phyloP scores from a whole-genome alignment of 2,113 vertebrate genomes.

The Pseudopodoces humilis region DNA sequence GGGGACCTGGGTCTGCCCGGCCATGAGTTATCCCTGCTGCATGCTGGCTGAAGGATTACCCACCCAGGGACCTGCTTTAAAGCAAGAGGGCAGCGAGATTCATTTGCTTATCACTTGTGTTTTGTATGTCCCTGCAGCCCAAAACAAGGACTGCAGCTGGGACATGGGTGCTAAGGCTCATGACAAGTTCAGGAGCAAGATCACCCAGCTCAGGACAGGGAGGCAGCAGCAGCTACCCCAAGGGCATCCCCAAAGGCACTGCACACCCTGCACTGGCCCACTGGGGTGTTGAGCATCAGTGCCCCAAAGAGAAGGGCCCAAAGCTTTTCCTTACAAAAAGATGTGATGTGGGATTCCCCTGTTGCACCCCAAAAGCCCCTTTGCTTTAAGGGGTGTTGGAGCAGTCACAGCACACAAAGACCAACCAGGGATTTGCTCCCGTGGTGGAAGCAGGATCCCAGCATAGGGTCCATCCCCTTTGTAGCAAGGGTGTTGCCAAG shows the following conservation, averaged over 20 bases:
- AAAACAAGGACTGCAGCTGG: neutral
- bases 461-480: fast-evolving
- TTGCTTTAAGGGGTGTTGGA: neutral
- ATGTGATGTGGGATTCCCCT: neutral
- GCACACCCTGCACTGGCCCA: neutral
- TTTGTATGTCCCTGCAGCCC: neutral
- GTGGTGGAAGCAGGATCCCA: neutral
- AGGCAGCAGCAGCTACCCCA: neutral
- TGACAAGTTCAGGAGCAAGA: neutral
- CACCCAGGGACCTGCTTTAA: neutral
- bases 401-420: neutral
- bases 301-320: neutral
- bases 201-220: fast-evolving
- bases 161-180: fast-evolving
- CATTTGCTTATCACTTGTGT: neutral
- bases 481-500: neutral
- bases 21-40: neutral
- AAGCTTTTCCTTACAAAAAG: neutral
- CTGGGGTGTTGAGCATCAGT: neutral
- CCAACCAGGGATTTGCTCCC: neutral
- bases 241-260: neutral
- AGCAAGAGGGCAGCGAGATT: neutral
- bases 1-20: neutral
- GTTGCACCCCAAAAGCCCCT: neutral
- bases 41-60: neutral